phyloP scores from a whole-genome alignment of 2,888 invertebrate genomes.

The Limnephilus lunatus region DNA sequence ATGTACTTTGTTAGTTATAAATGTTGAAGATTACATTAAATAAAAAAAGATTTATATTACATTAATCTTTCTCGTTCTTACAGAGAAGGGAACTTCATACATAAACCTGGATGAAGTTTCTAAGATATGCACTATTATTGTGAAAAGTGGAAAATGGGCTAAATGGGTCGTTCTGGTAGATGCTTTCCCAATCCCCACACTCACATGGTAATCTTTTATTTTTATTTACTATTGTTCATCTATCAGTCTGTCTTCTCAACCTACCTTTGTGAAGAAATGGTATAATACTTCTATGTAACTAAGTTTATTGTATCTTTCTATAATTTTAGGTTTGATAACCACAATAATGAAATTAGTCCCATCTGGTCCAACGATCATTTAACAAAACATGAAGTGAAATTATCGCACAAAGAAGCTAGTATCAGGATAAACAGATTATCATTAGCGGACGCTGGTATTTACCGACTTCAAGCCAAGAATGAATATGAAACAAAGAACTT shows the following conservation, averaged over 20 bases:
- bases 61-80: slow-evolving; percentile 51
- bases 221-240: neutral
- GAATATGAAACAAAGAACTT: slow-evolving; percentile 71
- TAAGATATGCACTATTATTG: slow-evolving; percentile 67
- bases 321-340: slow-evolving; percentile 70
- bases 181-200: slow-evolving; percentile 76
- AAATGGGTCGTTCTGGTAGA: slow-evolving; percentile 77
- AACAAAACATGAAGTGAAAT: slow-evolving; percentile 68
- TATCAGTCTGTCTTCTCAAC: neutral
- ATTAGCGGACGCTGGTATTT: slow-evolving; percentile 79
- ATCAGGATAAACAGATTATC: slow-evolving; percentile 75
- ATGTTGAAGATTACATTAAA: too few species aligned
- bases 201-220: slow-evolving; percentile 74
- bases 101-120: slow-evolving; percentile 70
- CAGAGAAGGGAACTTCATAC: slow-evolving; percentile 67
- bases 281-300: neutral
- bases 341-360: slow-evolving; percentile 69
- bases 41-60: too few species aligned
- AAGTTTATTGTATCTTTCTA: neutral
- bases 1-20: too few species aligned
- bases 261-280: neutral
- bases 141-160: slow-evolving; percentile 69
- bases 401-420: slow-evolving; percentile 68
- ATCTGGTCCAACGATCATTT: slow-evolving; percentile 22
- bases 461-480: slow-evolving; percentile 77